Evolutionary conservation across 2,888 invertebrate species (phyloP).

Genomic region (Cancer borealis): DNA sequence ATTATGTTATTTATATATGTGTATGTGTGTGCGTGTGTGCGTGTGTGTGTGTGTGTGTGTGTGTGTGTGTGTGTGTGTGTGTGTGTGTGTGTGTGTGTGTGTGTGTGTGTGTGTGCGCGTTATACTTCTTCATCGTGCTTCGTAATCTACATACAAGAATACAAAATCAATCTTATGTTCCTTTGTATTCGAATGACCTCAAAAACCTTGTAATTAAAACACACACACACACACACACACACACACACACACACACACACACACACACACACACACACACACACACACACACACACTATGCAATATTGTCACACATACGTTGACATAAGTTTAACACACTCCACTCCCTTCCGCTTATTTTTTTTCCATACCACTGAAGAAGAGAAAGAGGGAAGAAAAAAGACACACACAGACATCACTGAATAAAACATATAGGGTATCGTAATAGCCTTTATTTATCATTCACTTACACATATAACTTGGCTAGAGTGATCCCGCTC

Average conservation of each 20-base stretch:
- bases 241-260: conserved; percentile 20
- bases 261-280: conserved; percentile 20
- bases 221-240: background rate
- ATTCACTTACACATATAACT: background rate
- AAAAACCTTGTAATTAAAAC: background rate
- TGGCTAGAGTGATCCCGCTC: background rate
- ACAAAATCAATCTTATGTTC: background rate
- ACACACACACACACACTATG: background rate
- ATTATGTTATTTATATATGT: background rate
- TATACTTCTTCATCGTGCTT: background rate
- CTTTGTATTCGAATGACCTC: background rate
- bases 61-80: background rate
- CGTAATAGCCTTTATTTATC: background rate
- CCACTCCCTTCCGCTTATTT: too few species aligned
- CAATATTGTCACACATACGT: background rate
- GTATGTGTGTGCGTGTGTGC: background rate
- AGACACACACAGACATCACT: background rate
- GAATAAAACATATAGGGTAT: background rate
- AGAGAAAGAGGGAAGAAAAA: background rate
- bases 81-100: background rate
- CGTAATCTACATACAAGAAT: background rate
- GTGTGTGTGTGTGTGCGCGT: background rate
- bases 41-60: background rate
- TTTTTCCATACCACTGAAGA: background rate
- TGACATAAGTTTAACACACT: too few species aligned